These are phyloP conservation scores for Allobates femoralis DNA, from an alignment of 2,797 vertebrate genomes.

Conservation along the genomic window DNA sequence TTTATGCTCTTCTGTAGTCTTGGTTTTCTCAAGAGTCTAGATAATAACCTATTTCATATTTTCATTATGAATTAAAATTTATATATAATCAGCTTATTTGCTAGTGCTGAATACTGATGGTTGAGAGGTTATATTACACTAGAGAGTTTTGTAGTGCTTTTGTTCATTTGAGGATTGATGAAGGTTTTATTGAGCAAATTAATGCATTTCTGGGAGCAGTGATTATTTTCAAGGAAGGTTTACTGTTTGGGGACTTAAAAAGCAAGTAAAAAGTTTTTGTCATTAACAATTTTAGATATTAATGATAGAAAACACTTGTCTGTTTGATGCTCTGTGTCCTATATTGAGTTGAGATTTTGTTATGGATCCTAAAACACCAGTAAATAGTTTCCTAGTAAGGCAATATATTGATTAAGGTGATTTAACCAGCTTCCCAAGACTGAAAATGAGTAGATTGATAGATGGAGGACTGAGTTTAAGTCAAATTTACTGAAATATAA, in stretches of 20 bases:
- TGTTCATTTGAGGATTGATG: slow-evolving; percentile 29
- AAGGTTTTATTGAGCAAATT: slow-evolving; percentile 30
- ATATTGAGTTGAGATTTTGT: background rate
- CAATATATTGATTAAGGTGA: no score
- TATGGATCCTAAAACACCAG: background rate
- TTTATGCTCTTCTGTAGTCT: slow-evolving; percentile 35
- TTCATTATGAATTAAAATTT: slow-evolving; percentile 39
- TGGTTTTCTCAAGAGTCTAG: slow-evolving; percentile 24
- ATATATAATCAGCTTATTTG: slow-evolving; percentile 47
- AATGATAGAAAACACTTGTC: background rate
- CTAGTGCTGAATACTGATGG: slow-evolving; percentile 39
- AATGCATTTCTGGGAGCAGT: slow-evolving; percentile 27
- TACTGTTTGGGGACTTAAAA: slow-evolving; percentile 1
- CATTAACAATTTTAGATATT: background rate
- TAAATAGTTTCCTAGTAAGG: background rate
- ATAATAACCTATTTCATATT: slow-evolving; percentile 34
- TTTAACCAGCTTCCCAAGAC: no score
- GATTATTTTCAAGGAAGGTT: slow-evolving; percentile 15
- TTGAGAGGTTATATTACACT: slow-evolving; percentile 29
- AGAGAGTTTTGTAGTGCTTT: slow-evolving; percentile 32
- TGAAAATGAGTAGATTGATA: no score
- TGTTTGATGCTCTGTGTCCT: background rate
- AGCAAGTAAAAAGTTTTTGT: background rate
- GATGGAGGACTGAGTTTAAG: no score
- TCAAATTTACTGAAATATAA: no score